Evolutionary conservation across 2,113 vertebrate genomes (phyloP), one percentile per base, ranked within the genome.

Genomic region (Tiliqua scincoides): DNA sequence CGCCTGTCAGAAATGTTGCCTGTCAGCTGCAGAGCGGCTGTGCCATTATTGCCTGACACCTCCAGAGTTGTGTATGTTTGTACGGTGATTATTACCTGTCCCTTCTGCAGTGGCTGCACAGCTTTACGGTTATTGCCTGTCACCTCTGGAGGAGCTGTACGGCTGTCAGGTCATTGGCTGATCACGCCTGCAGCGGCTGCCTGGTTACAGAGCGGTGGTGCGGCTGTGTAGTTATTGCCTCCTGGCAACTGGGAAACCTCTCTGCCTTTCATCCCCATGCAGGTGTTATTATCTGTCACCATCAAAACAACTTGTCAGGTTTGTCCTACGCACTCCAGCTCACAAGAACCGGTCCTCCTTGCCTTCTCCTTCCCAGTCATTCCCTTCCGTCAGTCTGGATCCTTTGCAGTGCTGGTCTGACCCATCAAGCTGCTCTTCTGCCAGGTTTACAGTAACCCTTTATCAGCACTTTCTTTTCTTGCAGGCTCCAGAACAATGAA

Each of bases 81-180:
- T 85, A 63, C 54, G 79, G 6, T 0, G 0, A 30, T 87, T 89
- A 85, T 1, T 7, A 80, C 82, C 43, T 82, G 68, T 77, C 85
- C 85, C 76, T 91, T 83, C n/a, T 30, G 76, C 61, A 80, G 82
- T 27, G 75, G n/a, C 67, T 89, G 70, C 78, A 57, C 18, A 54
- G 70, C 40, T 84, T 75, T 67, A 54, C 0, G 0, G 86, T 71
- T 37, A 62, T 84, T 15, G 6, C 84, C 86, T 21, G 0, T 0
- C 79, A 92, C 85, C 84, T 75, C 82, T 61, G 77, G 48, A 91
- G 85, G n/a, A 86, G 83, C 75, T 75, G 77, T 80, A 63, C 7
- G 35, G 77, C 82, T 89, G 40, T 84, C 83, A 82, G 72, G 79
- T 54, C 70, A 73, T 52, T 73, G 77, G 77, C 85, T 86, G 85